Percentiles rank a stretch among this genome's conserved stretches.
Conservation (phyloP, 1,140 invertebrate species). For the Yoshiicerus persimilis region DNA sequence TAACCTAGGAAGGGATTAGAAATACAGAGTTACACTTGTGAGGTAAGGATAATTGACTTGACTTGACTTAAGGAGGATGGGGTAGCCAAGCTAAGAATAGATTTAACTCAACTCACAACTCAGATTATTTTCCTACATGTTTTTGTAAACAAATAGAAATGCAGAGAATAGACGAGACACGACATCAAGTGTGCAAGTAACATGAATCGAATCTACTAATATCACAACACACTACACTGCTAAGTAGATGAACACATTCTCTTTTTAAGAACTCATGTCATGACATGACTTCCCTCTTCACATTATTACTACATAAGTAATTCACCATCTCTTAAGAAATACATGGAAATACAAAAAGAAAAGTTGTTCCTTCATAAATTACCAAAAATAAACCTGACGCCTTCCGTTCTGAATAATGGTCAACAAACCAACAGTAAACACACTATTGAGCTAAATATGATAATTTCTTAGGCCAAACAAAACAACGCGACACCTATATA, state of each 20-base stretch:
- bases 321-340: neutral
- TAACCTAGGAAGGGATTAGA: neutral
- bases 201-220: neutral
- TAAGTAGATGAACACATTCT: neutral
- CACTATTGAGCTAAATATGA: too few relatives aligned
- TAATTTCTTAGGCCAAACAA: too few relatives aligned
- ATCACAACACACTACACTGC: neutral
- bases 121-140: neutral
- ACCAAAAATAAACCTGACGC: slow-evolving; percentile 21
- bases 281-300: slow-evolving; percentile 36
- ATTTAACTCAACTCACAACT: neutral
- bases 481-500: too few relatives aligned
- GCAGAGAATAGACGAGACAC: neutral
- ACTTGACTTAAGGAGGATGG: neutral
- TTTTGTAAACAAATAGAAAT: neutral
- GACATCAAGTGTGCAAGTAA: neutral
- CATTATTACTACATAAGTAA: neutral
- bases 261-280: neutral
- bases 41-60: neutral
- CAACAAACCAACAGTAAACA: too few relatives aligned
- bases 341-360: neutral
- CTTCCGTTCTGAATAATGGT: slow-evolving; percentile 21
- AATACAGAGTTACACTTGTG: neutral
- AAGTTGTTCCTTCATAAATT: neutral
- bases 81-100: neutral